Conservation (phyloP, 2,113 vertebrate genomes). For the Emydocephalus ijimae region DNA sequence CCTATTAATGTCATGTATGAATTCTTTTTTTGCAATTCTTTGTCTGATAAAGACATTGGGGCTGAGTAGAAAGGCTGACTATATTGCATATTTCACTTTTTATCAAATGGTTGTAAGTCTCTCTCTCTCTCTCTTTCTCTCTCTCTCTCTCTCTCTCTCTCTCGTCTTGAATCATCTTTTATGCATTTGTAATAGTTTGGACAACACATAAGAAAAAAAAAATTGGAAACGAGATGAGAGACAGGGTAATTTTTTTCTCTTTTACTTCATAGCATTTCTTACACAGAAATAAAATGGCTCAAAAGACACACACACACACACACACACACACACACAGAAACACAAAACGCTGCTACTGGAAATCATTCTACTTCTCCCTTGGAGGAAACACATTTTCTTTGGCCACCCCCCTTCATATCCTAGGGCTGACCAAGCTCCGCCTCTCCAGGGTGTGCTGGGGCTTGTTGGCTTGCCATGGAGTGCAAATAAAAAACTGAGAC, state of each 20-base stretch:
- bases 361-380: neutral
- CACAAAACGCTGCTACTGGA: neutral
- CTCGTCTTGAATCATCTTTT: too few species aligned
- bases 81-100: too few species aligned
- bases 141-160: too few species aligned
- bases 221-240: neutral
- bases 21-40: slow-evolving; percentile 46
- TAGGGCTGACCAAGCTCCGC: neutral
- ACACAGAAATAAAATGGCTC: neutral
- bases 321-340: neutral
- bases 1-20: slow-evolving; percentile 15
- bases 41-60: slow-evolving; percentile 48
- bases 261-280: neutral
- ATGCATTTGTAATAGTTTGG: too few species aligned
- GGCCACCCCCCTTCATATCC: neutral
- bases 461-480: neutral
- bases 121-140: too few species aligned
- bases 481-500: neutral
- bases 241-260: neutral
- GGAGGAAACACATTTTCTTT: neutral
- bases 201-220: neutral
- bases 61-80: slow-evolving; percentile 19
- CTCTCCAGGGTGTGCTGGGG: neutral
- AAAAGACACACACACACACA: neutral
- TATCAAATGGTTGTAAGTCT: too few species aligned